Evolutionary conservation across 2,888 invertebrate genomes (phyloP), one percentile per base, ranked within the genome.

Genomic region (Dynastes tityus): DNA sequence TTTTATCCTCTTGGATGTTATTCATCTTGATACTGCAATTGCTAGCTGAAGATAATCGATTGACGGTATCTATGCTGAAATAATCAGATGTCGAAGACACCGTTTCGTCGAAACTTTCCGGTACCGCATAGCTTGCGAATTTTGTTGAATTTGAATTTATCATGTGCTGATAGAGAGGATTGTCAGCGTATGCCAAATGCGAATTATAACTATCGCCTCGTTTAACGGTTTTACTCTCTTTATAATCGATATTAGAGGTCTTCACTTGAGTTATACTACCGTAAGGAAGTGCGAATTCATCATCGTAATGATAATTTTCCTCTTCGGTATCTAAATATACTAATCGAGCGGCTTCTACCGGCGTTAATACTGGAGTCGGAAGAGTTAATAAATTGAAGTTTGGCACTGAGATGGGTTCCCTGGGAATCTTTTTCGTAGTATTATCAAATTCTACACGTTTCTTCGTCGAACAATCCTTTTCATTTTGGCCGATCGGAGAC

Each of bases 81-180:
- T 95, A 95, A 85, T 95, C 95, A 3, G 95, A 94, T 0, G 95
- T 94, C 0, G 93, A 93, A 0, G 93, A 93, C 80, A 91, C 85
- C 80, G 91, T 91, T 76, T 89, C 89, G 79, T 91, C 91, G 1
- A 87, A 88, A 37, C 85, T 87, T 82, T 93, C 92, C 78, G 92
- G 91, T 65, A 91, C 89, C 32, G 89, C 88, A n/a, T 89, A 86
- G 80, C 88, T 87, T 9, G 91, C 91, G 83, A 93, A 92, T 77
- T 92, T 89, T 2, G 92, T 92, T 3, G 92, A 92, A 2, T 92
- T 92, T 0, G 90, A 91, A 78, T 90, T 90, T 2, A 92, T 90
- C 80, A 92, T 89, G 70, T 91, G 90, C 81, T 91, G 91, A 84
- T 91, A 91, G 1, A 89, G 82, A 1, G 88, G 88, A 82, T 88